Evolutionary conservation across 2,797 vertebrate species (phyloP).

Genomic region (Adrianichthys oophorus): DNA sequence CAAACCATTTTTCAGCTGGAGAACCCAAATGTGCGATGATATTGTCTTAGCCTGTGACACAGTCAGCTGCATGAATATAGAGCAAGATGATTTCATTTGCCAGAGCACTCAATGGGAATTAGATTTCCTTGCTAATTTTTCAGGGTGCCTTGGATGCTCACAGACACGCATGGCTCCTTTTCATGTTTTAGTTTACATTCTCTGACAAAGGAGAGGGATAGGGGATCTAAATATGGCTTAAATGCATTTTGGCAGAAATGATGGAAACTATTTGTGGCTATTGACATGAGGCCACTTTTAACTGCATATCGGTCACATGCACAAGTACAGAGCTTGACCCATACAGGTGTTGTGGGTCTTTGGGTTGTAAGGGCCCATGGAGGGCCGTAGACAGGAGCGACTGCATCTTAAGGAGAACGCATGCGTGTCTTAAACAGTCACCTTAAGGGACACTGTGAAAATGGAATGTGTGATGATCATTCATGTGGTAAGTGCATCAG

Average conservation of each 20-base stretch:
- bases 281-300: neutral
- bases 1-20: constrained; percentile 38
- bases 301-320: neutral
- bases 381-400: no score
- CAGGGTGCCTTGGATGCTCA: constrained; percentile 43
- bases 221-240: constrained; percentile 14
- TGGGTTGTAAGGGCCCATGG: no score
- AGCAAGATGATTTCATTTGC: constrained; percentile 63
- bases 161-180: constrained; percentile 30
- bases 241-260: constrained; percentile 17
- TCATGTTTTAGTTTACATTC: constrained; percentile 33
- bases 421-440: no score
- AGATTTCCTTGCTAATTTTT: constrained; percentile 65
- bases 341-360: no score
- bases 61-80: constrained; percentile 58
- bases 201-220: constrained; percentile 12
- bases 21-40: constrained; percentile 58
- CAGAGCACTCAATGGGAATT: constrained; percentile 58
- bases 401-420: no score
- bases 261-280: constrained; percentile 22
- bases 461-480: no score
- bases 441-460: no score
- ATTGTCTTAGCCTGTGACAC: constrained; percentile 51
- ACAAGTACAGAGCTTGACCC: no score
- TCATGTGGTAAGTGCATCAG: no score